phyloP scores from a whole-genome alignment of 2,113 vertebrate species.

The Formicarius rufipectus region DNA sequence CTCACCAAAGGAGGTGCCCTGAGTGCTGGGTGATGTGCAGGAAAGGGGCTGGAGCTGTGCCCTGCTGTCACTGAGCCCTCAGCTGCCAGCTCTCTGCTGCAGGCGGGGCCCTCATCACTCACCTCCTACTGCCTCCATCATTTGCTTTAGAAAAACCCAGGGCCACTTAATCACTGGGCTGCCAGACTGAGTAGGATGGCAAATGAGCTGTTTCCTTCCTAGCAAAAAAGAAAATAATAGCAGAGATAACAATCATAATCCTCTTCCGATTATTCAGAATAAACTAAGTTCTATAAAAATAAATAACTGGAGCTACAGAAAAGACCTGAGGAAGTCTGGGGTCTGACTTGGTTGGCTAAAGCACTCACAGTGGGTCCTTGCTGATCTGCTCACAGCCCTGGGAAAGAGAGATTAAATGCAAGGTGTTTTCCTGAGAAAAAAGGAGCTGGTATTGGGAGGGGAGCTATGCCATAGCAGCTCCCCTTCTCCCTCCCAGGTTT shows the following conservation, averaged over 20 bases:
- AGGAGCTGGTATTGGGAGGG: rapidly evolving
- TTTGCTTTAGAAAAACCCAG: not conserved
- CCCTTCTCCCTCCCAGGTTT: not conserved
- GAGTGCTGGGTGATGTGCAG: not conserved
- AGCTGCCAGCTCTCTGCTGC: not conserved
- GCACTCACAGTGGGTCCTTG: rapidly evolving
- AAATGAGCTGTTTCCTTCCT: not conserved
- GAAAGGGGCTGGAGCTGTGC: not conserved
- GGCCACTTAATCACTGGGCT: not conserved
- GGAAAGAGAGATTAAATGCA: not conserved
- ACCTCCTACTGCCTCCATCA: not conserved
- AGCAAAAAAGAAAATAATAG: not conserved
- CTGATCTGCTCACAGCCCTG: not conserved
- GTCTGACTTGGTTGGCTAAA: not conserved
- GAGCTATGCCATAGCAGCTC: not conserved
- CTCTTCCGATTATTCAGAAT: not conserved
- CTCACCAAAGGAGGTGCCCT: not conserved
- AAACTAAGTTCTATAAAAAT: not conserved
- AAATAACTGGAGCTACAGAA: not conserved
- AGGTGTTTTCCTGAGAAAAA: not conserved
- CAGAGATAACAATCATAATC: not conserved
- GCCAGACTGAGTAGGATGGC: not conserved
- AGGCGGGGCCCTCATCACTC: rapidly evolving
- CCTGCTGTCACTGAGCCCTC: not conserved
- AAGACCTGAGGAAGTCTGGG: not conserved